phyloP scores from a whole-genome alignment of 2,888 invertebrate genomes.

The Drosophila macrothrix region DNA sequence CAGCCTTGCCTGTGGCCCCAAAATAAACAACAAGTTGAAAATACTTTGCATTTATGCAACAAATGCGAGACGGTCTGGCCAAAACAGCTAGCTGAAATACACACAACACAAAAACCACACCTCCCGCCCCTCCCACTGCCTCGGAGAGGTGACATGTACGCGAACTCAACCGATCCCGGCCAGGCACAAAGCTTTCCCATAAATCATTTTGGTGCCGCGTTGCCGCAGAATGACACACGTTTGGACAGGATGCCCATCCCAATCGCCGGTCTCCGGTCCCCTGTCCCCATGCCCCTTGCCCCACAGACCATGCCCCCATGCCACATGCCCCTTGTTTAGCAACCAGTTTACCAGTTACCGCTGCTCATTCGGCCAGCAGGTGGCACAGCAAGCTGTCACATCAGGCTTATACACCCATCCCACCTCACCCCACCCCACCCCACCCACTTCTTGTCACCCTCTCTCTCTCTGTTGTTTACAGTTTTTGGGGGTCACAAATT shows the following conservation, averaged over 20 bases:
- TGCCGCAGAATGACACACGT: slow-evolving; percentile 79
- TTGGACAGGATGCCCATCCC: slow-evolving; percentile 34
- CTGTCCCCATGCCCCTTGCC: background rate
- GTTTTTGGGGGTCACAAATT: slow-evolving; percentile 72
- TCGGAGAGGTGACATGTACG: background rate
- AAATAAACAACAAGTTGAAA: slow-evolving; percentile 67
- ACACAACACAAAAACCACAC: background rate
- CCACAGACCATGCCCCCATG: background rate
- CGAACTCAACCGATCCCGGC: slow-evolving; percentile 21
- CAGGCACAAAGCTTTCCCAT: slow-evolving; percentile 57
- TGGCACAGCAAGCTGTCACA: slow-evolving; percentile 18
- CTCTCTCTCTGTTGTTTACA: slow-evolving; percentile 51
- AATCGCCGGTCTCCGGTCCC: background rate
- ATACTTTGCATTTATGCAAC: slow-evolving; percentile 71
- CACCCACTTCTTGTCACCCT: background rate
- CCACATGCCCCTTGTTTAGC: slow-evolving; percentile 1
- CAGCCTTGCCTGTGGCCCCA: slow-evolving; percentile 36
- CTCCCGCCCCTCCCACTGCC: slow-evolving; percentile 5
- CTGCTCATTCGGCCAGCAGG: slow-evolving; percentile 51
- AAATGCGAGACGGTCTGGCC: slow-evolving; percentile 55
- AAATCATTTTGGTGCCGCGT: slow-evolving; percentile 75
- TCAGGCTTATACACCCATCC: background rate
- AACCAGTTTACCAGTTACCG: slow-evolving; percentile 12
- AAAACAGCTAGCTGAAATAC: slow-evolving; percentile 1
- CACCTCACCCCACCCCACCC: background rate